Base-by-base conservation (phyloP, 2,797 vertebrate genomes). In the Macropus fuliginosus region DNA sequence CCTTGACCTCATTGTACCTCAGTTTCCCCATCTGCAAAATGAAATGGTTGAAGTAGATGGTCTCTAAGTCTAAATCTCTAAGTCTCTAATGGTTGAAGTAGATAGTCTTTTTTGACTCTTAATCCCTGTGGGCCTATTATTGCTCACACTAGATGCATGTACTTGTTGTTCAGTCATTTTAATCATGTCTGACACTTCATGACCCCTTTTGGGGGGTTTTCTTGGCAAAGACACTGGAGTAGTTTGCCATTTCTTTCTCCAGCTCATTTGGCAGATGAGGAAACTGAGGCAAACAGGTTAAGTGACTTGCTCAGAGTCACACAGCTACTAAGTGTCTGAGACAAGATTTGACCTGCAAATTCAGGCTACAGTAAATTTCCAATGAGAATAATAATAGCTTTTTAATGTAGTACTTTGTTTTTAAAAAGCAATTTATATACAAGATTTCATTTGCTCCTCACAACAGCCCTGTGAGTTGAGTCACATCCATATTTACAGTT, bases 401-500 rank as follows among this genome's bases (percentile, higher is more conserved):
- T 59, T 59, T 59, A 59, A 31, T 31, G 2, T 13, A 34, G 29
- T 59, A 3, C 57, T 59, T 59, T 31, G 27, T 31, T 29, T 29
- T 3, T 12, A 59, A 31, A 59, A 59, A 59, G 2, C 57, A 4
- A 12, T 31, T 59, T 59, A 12, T 4, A 13, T 59, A 3, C 62
- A 29, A 29, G 31, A 9, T 55, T 57, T 54, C 29, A 93, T 50
- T 46, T 54, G 87, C 50, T 57, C 87, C 91, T 57, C 66, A n/a
- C 34, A 59, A 55, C 46, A 52, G 28, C n/a, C 57, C 55, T 92
- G 50, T 4, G 40, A 92, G 94, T 91, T 62, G 89, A 12, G 5
- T n/a, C 91, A 87, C 91, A 46, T 93, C 94, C 57, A 54, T 14
- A 31, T 93, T 89, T 92, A 91, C 50, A 92, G 92, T 59, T 91